Evolutionary conservation across 2,888 invertebrate genomes (phyloP).

Genomic region (Candidula unifasciata): DNA sequence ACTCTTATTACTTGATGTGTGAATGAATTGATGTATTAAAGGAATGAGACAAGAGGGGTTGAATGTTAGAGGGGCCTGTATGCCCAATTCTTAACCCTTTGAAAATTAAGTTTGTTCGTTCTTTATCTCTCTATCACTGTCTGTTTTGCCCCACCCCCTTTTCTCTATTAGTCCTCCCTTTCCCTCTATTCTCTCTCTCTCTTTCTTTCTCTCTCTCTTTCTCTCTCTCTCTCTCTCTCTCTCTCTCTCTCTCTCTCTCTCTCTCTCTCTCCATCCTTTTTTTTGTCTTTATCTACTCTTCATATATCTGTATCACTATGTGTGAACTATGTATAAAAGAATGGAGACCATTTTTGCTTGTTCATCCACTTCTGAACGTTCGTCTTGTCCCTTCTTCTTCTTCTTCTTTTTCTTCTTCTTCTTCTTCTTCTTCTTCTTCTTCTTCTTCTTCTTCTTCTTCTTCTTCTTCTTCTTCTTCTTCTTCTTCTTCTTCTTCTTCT

Average conservation of each 20-base stretch:
- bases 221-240: neutral
- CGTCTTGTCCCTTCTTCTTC: constrained; percentile 1
- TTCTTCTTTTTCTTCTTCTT: neutral
- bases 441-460: neutral
- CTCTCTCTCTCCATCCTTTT: neutral
- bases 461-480: neutral
- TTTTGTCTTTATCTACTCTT: no score
- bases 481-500: neutral
- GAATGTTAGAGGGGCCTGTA: no score
- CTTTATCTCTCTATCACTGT: neutral
- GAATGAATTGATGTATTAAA: no score
- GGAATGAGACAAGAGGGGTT: no score
- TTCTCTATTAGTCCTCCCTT: neutral
- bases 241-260: neutral
- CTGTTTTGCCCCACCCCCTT: neutral
- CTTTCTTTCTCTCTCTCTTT: neutral
- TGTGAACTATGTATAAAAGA: no score
- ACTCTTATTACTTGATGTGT: no score
- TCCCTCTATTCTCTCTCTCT: constrained; percentile 9
- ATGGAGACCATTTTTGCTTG: no score
- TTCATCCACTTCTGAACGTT: constrained; percentile 1
- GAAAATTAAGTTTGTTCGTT: no score
- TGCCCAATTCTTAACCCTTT: no score
- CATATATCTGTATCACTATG: no score
- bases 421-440: neutral